phyloP scores from a whole-genome alignment of 2,797 vertebrate species.

The Semotilus atromaculatus region DNA sequence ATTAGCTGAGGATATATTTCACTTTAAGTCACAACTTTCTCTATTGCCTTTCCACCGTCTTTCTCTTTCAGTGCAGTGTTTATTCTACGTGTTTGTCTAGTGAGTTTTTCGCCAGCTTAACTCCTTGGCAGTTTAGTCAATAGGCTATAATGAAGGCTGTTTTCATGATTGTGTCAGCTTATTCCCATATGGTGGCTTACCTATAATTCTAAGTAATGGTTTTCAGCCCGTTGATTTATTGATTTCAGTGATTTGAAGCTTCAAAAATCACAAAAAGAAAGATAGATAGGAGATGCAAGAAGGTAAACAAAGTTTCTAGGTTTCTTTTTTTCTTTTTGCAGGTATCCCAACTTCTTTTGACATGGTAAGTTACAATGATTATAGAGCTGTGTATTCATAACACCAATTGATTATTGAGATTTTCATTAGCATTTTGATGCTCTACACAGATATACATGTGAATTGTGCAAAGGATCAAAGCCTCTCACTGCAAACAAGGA shows the following conservation, averaged over 20 bases:
- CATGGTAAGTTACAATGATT: not conserved
- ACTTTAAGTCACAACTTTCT: constrained; percentile 26
- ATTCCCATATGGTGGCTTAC: constrained; percentile 63
- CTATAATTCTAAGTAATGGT: constrained; percentile 74
- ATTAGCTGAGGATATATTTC: not conserved
- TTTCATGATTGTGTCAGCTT: constrained; percentile 77
- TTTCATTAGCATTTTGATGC: not conserved
- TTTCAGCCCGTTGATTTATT: constrained; percentile 71
- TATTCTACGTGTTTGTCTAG: constrained; percentile 18
- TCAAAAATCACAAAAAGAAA: constrained; percentile 56
- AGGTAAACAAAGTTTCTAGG: not conserved
- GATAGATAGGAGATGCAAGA: constrained; percentile 38
- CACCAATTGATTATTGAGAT: not conserved
- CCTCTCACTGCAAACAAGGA: too few species aligned
- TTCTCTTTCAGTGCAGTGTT: not conserved
- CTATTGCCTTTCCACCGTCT: not conserved
- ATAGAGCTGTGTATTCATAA: not conserved
- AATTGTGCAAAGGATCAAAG: too few species aligned
- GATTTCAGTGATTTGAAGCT: constrained; percentile 11
- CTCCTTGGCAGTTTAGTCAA: constrained; percentile 67
- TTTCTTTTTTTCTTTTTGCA: not conserved
- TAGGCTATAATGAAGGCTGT: constrained; percentile 72
- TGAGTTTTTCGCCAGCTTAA: constrained; percentile 41
- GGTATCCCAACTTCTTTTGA: not conserved
- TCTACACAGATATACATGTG: not conserved